Conservation (phyloP, 2,888 invertebrate species). For the Hydropsyche betteni region DNA sequence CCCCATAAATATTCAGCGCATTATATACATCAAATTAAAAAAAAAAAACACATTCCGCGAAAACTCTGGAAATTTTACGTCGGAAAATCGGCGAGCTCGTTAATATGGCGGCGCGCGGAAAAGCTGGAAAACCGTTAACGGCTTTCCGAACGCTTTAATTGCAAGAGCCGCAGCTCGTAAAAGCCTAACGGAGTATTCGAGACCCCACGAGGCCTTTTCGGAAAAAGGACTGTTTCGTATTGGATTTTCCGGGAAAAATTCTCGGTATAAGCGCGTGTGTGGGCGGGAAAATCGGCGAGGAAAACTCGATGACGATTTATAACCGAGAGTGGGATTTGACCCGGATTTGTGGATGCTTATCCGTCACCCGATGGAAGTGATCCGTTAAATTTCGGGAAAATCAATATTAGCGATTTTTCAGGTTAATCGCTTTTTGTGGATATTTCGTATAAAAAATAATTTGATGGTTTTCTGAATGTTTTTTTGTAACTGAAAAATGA, state of each 20-base stretch:
- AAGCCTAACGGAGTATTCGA: conserved; percentile 11
- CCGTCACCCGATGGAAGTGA: neutral
- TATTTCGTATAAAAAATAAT: too few relatives aligned
- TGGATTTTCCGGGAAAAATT: neutral
- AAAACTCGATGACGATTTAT: conserved; percentile 42
- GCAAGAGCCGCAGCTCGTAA: conserved; percentile 23
- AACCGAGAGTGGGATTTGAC: conserved; percentile 29
- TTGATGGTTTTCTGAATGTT: too few relatives aligned
- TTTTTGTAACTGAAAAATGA: too few relatives aligned
- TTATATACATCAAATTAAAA: too few relatives aligned
- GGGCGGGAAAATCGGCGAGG: conserved; percentile 13
- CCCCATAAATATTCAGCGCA: too few relatives aligned
- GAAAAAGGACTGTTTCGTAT: neutral
- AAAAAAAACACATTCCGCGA: too few relatives aligned
- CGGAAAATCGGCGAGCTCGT: conserved; percentile 3
- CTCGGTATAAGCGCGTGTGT: neutral
- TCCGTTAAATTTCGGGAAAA: neutral
- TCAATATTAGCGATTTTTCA: neutral
- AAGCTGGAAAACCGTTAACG: conserved; percentile 25
- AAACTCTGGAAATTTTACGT: neutral
- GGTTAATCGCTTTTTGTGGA: neutral
- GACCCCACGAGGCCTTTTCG: too few relatives aligned
- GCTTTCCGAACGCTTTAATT: conserved; percentile 34
- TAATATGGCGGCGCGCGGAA: conserved; percentile 11
- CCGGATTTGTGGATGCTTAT: conserved; percentile 26